These are phyloP conservation scores for Chauna torquata DNA, from an alignment of 2,113 vertebrate genomes.

Conservation along the genomic window DNA sequence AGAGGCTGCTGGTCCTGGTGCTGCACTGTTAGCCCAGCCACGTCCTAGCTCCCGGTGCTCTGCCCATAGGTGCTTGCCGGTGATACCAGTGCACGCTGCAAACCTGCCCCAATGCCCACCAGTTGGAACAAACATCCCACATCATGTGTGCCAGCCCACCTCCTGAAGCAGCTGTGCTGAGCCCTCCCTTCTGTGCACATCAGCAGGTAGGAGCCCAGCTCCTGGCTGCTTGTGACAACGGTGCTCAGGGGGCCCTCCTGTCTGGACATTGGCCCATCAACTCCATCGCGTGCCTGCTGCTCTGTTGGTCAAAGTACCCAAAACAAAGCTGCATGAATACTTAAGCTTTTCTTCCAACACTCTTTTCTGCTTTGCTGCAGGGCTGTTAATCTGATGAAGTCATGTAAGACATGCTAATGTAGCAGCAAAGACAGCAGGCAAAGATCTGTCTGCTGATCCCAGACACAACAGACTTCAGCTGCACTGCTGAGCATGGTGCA, in stretches of 20 bases:
- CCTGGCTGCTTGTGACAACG: not conserved
- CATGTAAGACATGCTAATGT: constrained; percentile 5
- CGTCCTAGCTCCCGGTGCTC: not conserved
- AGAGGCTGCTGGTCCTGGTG: not conserved
- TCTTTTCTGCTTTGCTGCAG: not conserved
- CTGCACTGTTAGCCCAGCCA: not conserved
- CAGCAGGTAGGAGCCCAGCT: not conserved
- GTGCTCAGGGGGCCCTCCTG: not conserved
- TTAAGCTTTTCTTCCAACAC: not conserved
- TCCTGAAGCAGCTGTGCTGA: not conserved
- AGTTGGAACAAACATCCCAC: not conserved
- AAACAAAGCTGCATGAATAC: not conserved
- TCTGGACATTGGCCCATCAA: not conserved
- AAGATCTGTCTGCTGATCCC: constrained; percentile 1
- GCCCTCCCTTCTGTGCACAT: fast-evolving
- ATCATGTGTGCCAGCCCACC: fast-evolving
- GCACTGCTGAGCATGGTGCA: not conserved
- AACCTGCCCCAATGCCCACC: not conserved
- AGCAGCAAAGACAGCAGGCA: constrained; percentile 11
- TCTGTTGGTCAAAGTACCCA: not conserved
- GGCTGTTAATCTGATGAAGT: constrained; percentile 40
- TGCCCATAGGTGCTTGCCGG: fast-evolving
- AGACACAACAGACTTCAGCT: not conserved
- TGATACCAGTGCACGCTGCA: not conserved
- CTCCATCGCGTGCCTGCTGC: not conserved